Evolutionary conservation across 2,113 vertebrate genomes (phyloP).

Genomic region (Porphyrio hochstetteri): DNA sequence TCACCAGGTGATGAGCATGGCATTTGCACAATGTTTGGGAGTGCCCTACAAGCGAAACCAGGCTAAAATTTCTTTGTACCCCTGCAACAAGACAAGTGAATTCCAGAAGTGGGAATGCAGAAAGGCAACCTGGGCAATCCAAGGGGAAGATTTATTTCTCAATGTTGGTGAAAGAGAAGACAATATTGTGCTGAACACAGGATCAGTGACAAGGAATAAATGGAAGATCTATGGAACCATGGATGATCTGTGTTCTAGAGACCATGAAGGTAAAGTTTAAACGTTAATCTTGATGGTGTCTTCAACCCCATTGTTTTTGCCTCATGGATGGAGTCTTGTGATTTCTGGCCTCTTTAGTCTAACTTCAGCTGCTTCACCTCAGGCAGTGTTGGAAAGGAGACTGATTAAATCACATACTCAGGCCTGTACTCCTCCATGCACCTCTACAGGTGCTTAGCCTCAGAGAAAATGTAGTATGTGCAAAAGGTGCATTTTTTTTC

Average conservation of each 20-base stretch:
- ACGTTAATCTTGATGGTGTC: neutral
- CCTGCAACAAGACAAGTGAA: constrained; percentile 81
- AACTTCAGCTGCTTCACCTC: neutral
- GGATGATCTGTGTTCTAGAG: constrained; percentile 81
- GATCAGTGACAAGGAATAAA: constrained; percentile 73
- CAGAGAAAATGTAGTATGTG: neutral
- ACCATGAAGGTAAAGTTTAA: constrained; percentile 82
- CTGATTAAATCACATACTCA: neutral
- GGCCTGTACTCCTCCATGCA: neutral
- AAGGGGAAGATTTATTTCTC: constrained; percentile 80
- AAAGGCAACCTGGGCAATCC: constrained; percentile 85
- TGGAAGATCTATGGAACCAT: constrained; percentile 85
- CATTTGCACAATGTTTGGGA: constrained; percentile 83
- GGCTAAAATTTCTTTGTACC: constrained; percentile 77
- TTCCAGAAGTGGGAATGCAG: constrained; percentile 90
- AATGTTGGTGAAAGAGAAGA: constrained; percentile 81
- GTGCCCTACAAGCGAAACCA: constrained; percentile 76
- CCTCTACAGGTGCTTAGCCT: neutral
- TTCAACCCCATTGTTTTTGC: neutral
- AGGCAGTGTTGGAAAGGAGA: neutral
- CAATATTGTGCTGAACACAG: constrained; percentile 78
- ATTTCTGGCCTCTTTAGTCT: neutral
- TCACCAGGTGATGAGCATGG: constrained; percentile 81
- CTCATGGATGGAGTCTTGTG: neutral
- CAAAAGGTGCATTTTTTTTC: neutral